Evolutionary conservation across 2,888 invertebrate genomes (phyloP).

Genomic region (Drosophila paramelanica): DNA sequence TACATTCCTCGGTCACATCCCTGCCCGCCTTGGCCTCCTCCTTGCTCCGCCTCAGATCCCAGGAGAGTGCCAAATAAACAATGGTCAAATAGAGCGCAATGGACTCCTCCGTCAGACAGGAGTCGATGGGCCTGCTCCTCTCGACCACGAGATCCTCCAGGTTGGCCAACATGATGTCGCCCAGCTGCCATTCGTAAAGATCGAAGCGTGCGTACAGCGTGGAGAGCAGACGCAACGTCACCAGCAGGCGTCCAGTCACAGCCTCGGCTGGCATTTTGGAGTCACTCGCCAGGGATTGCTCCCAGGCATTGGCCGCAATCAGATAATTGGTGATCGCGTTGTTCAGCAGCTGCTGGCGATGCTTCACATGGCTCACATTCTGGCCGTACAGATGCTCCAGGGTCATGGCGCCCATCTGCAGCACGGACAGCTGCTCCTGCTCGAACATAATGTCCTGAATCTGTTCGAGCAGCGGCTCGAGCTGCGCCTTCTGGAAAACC

Average conservation of each 20-base stretch:
- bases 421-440: conserved; percentile 14
- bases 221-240: conserved; percentile 32
- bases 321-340: conserved; percentile 43
- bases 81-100: conserved; percentile 31
- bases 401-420: conserved; percentile 36
- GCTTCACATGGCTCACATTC: not conserved
- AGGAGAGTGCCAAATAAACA: conserved; percentile 36
- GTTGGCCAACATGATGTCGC: conserved; percentile 12
- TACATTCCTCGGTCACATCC: conserved; percentile 10
- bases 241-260: conserved; percentile 4
- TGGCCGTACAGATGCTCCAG: conserved; percentile 25
- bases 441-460: conserved; percentile 39
- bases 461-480: conserved; percentile 16
- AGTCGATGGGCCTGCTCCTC: not conserved
- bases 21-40: fast-evolving
- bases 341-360: conserved; percentile 33
- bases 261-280: not conserved
- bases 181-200: conserved; percentile 24
- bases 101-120: not conserved
- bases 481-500: not conserved
- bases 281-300: not conserved
- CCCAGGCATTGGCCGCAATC: conserved; percentile 20
- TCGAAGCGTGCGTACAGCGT: conserved; percentile 47
- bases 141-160: conserved; percentile 1
- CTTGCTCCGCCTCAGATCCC: conserved; percentile 32